Conservation (phyloP, 2,888 invertebrate species). For the Hemistola chrysoprasaria region DNA sequence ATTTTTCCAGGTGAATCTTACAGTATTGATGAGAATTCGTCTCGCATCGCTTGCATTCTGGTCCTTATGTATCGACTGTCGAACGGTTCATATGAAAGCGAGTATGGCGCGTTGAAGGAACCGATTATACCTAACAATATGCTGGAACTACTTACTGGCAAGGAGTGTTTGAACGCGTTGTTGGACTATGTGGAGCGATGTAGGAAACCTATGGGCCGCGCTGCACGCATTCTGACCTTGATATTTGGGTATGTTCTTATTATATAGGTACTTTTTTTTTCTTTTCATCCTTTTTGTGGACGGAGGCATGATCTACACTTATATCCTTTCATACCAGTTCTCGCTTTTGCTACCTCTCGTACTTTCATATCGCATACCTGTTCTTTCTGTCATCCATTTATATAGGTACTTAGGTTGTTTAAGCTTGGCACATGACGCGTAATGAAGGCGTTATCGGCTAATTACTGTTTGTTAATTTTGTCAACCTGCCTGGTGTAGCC, state of each 20-base stretch:
- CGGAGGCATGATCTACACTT: too few species aligned
- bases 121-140: constrained; percentile 49
- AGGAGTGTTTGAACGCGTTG: constrained; percentile 65
- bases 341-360: too few species aligned
- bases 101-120: constrained; percentile 48
- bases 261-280: too few species aligned
- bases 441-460: too few species aligned
- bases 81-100: constrained; percentile 54
- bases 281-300: too few species aligned
- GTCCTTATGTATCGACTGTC: constrained; percentile 67
- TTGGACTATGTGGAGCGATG: constrained; percentile 73
- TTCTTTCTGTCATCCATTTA: too few species aligned
- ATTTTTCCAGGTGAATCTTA: constrained; percentile 46
- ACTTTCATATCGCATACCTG: too few species aligned
- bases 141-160: constrained; percentile 59
- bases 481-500: too few species aligned
- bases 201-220: constrained; percentile 70
- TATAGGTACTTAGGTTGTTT: too few species aligned
- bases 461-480: too few species aligned
- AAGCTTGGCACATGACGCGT: too few species aligned
- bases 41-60: constrained; percentile 66
- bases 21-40: constrained; percentile 49
- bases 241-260: constrained; percentile 78
- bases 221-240: constrained; percentile 75
- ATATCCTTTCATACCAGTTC: too few species aligned